Percentiles rank a stretch among this genome's conserved stretches.
phyloP scores from a whole-genome alignment of 2,113 vertebrate genomes.

The Pimephales promelas region DNA sequence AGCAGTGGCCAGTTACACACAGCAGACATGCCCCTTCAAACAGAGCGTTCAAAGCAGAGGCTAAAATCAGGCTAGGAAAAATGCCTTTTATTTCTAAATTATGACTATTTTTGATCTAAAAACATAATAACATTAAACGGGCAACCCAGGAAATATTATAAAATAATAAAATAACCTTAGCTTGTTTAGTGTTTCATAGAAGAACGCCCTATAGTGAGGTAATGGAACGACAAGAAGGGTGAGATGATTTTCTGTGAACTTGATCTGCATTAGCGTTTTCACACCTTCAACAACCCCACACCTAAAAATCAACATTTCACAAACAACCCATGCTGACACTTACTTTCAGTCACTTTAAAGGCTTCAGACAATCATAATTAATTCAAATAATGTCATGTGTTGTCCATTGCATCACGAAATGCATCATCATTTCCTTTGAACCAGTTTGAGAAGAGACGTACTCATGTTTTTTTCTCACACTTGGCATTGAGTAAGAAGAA shows the following conservation, averaged over 20 bases:
- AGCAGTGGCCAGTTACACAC: too few relatives aligned
- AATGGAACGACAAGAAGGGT: not conserved
- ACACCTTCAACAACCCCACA: not conserved
- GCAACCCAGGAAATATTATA: too few relatives aligned
- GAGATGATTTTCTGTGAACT: not conserved
- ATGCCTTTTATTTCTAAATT: too few relatives aligned
- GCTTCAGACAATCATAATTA: not conserved
- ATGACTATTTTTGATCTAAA: too few relatives aligned
- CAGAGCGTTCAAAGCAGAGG: too few relatives aligned
- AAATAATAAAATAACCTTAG: too few relatives aligned
- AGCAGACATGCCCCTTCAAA: too few relatives aligned
- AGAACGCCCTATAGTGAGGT: not conserved
- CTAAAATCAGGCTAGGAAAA: too few relatives aligned
- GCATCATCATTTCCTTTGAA: not conserved
- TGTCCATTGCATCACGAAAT: not conserved
- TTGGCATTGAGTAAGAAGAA: not conserved
- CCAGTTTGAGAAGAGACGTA: not conserved
- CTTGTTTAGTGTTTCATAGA: too few relatives aligned
- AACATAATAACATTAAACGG: too few relatives aligned
- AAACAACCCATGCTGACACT: not conserved
- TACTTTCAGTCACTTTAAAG: not conserved
- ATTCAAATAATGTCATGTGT: not conserved
- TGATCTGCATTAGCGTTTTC: not conserved
- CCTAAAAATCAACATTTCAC: not conserved
- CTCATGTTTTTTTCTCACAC: not conserved